Conservation (phyloP, 2,113 vertebrate species). For the Mesitornis unicolor region DNA sequence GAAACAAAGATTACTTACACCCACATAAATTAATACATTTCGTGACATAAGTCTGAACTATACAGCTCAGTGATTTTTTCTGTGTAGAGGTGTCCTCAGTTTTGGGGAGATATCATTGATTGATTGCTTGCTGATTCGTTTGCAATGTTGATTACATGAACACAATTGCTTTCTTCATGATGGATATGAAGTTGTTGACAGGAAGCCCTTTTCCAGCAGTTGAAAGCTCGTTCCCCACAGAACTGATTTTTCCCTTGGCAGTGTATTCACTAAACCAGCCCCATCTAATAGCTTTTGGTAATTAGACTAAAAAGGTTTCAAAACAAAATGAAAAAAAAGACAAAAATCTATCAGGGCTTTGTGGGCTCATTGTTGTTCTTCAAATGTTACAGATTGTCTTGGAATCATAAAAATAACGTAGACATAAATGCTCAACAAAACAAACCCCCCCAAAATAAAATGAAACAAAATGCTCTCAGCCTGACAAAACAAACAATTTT, state of each 20-base stretch:
- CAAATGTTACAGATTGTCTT: neutral
- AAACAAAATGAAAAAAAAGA: neutral
- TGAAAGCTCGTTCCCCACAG: neutral
- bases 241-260: neutral
- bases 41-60: neutral
- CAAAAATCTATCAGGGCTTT: neutral
- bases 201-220: neutral
- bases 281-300: neutral
- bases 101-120: neutral
- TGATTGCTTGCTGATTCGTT: neutral
- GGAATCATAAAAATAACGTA: neutral
- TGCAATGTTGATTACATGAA: neutral
- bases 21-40: neutral
- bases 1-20: neutral
- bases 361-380: neutral
- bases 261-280: neutral
- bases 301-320: slow-evolving; percentile 19
- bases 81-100: neutral
- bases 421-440: neutral
- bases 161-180: neutral
- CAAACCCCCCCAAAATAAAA: neutral
- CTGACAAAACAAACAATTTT: neutral
- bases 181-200: neutral
- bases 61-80: neutral
- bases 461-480: neutral